A percentile compares a stretch with the other conserved stretches of the same genome.
Conservation (phyloP, 2,113 vertebrate genomes). For the Ciconia stormi region DNA sequence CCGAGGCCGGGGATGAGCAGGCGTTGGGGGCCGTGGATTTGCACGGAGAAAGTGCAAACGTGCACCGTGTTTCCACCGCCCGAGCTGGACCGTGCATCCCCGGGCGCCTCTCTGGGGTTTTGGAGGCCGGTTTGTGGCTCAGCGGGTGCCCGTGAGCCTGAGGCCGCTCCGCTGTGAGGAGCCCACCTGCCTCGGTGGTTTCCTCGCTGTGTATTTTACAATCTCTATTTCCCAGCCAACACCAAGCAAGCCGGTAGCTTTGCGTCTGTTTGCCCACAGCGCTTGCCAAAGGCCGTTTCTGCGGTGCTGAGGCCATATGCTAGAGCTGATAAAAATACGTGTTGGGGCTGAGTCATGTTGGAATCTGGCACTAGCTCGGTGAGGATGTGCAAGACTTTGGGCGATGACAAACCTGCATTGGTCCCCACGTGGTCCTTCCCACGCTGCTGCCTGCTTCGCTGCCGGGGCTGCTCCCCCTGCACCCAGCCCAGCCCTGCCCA, state of each 20-base stretch:
- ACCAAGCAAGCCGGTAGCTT: accelerated
- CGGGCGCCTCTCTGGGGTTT: not conserved
- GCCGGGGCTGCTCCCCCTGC: not conserved
- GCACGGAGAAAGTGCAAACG: not conserved
- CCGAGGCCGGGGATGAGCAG: not conserved
- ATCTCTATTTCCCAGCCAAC: accelerated
- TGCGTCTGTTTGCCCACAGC: not conserved
- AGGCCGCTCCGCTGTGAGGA: not conserved
- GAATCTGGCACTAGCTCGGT: not conserved
- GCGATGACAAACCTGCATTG: not conserved
- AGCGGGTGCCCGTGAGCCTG: not conserved
- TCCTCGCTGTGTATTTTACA: accelerated
- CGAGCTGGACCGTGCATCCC: not conserved
- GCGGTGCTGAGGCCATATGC: not conserved
- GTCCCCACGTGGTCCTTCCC: not conserved
- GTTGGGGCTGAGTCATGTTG: not conserved
- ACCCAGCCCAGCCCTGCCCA: not conserved
- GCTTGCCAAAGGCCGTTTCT: not conserved
- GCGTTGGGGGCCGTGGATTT: not conserved
- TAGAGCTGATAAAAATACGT: not conserved
- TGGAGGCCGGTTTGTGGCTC: accelerated
- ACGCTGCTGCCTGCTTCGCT: not conserved
- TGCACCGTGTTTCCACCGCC: accelerated
- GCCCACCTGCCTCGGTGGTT: not conserved
- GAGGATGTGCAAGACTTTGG: not conserved